phyloP scores from a whole-genome alignment of 2,797 vertebrate genomes.

The Sebastes itinus region DNA sequence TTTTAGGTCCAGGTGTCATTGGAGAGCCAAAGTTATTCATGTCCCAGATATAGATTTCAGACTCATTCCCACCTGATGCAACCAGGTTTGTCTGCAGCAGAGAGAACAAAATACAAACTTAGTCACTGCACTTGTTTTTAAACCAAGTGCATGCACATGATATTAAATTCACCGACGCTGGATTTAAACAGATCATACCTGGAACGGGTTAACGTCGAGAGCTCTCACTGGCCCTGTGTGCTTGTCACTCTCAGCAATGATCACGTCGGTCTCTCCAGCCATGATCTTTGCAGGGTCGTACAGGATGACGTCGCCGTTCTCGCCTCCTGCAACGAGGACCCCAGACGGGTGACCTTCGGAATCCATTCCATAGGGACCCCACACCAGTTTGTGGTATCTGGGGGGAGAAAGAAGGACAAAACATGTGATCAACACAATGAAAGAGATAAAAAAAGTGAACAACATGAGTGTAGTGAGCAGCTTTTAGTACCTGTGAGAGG shows the following conservation, averaged over 20 bases:
- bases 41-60: constrained; percentile 99
- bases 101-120: background rate
- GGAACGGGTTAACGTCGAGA: constrained; percentile 94
- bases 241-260: constrained; percentile 91
- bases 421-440: background rate
- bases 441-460: too few relatives aligned
- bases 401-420: background rate
- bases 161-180: background rate
- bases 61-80: constrained; percentile 97
- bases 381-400: constrained; percentile 97
- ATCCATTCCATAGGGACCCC: constrained; percentile 88
- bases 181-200: constrained; percentile 77
- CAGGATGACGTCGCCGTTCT: constrained; percentile 94
- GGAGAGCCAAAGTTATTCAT: constrained; percentile 94
- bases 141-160: background rate
- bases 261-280: constrained; percentile 86
- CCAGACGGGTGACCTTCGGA: constrained; percentile 82
- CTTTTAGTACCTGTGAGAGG: constrained; percentile 87
- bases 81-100: constrained; percentile 89
- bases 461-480: background rate
- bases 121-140: background rate
- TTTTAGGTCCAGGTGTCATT: constrained; percentile 97
- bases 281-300: constrained; percentile 94
- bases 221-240: constrained; percentile 95
- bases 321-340: constrained; percentile 93